A percentile compares a stretch with the other conserved stretches of the same genome.
phyloP scores from a whole-genome alignment of 2,113 vertebrate species.

The Tachysurus fulvidraco region DNA sequence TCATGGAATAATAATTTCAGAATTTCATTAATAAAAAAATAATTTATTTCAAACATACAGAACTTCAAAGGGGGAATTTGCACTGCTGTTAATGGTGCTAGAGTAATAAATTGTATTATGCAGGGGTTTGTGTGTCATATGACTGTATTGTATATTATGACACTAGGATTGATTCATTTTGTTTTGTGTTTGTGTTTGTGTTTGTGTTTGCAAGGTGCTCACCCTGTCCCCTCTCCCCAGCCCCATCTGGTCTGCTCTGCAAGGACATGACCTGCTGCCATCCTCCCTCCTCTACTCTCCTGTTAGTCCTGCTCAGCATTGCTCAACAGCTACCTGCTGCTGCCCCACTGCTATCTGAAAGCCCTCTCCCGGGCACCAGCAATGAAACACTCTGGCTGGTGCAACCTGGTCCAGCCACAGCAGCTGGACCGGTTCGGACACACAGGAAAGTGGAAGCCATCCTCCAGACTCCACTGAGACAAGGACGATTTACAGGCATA shows the following conservation, averaged over 20 bases:
- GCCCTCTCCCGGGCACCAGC: constrained; percentile 38
- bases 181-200: constrained; percentile 38
- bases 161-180: constrained; percentile 21
- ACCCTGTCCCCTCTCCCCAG: constrained; percentile 55
- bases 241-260: constrained; percentile 74
- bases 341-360: constrained; percentile 67
- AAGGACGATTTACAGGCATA: constrained; percentile 70
- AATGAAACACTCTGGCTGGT: constrained; percentile 43
- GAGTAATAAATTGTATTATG: neutral
- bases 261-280: constrained; percentile 81
- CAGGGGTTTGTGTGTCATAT: neutral
- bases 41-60: neutral
- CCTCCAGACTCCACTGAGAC: constrained; percentile 52
- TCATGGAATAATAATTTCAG: neutral
- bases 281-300: constrained; percentile 71
- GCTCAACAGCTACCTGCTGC: constrained; percentile 69
- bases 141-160: neutral
- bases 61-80: neutral
- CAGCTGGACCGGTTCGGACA: constrained; percentile 63
- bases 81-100: neutral
- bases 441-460: constrained; percentile 65
- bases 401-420: constrained; percentile 60
- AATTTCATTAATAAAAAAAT: no score
- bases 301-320: constrained; percentile 75
- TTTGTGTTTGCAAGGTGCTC: constrained; percentile 69